These are phyloP conservation scores for Gryon sp. DNA, from an alignment of 1,140 invertebrate species.

Conservation along the genomic window DNA sequence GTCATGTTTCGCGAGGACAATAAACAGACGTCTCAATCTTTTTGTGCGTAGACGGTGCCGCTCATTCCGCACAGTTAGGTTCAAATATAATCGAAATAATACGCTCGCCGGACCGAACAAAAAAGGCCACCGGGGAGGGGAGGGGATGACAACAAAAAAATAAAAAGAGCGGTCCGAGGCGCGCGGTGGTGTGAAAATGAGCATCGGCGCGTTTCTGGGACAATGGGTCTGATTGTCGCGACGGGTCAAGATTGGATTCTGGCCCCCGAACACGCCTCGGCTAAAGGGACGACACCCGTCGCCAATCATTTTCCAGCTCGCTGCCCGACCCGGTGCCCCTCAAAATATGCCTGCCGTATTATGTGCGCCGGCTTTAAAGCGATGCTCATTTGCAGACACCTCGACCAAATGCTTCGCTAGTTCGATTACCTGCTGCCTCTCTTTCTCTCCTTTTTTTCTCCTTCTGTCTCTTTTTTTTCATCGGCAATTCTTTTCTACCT, in stretches of 20 bases:
- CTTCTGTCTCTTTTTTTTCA: neutral
- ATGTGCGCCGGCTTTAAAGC: constrained; percentile 49
- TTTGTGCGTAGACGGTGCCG: neutral
- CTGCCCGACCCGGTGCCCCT: constrained; percentile 43
- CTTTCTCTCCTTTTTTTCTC: constrained; percentile 2
- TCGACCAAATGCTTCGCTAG: constrained; percentile 62
- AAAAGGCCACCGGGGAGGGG: neutral
- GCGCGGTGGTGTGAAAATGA: constrained; percentile 48
- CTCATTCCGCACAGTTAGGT: constrained; percentile 46
- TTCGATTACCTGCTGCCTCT: constrained; percentile 26
- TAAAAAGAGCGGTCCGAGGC: no score
- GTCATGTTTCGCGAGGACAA: constrained; percentile 24
- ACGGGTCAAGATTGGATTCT: constrained; percentile 38
- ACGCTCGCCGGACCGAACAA: neutral
- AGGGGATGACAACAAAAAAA: no score
- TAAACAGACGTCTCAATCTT: constrained; percentile 40
- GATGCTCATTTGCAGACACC: constrained; percentile 69
- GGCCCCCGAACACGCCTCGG: constrained; percentile 31
- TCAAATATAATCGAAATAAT: constrained; percentile 31
- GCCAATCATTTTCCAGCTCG: constrained; percentile 66
- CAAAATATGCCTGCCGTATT: constrained; percentile 26
- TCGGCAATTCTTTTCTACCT: neutral
- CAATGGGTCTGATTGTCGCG: constrained; percentile 38
- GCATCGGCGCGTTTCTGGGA: constrained; percentile 36
- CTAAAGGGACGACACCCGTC: constrained; percentile 62